These are phyloP conservation scores for Archegozetes longisetosus DNA, from an alignment of 1,140 invertebrate genomes.

Conservation along the genomic window DNA sequence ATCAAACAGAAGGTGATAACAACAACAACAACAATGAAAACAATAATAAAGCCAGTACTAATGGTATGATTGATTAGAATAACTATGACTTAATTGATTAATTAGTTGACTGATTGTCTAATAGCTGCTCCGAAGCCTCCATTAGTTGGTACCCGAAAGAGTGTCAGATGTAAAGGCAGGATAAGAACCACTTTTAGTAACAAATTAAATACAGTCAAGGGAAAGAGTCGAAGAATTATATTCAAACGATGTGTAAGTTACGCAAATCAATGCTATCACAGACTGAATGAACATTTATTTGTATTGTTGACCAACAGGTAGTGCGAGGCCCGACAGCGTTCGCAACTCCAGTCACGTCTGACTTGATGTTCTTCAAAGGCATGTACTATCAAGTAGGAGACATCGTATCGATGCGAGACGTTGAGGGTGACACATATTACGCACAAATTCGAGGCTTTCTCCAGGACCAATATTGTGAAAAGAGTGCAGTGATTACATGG, in stretches of 20 bases:
- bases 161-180: conserved; percentile 25
- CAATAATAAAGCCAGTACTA: conserved; percentile 26
- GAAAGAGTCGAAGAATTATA: conserved; percentile 53
- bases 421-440: conserved; percentile 59
- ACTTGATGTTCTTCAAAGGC: conserved; percentile 66
- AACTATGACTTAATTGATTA: conserved; percentile 2
- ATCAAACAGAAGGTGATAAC: conserved; percentile 5
- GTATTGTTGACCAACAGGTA: conserved; percentile 49
- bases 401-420: conserved; percentile 67
- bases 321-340: conserved; percentile 44
- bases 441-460: conserved; percentile 74
- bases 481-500: conserved; percentile 85
- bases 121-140: neutral
- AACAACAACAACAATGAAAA: neutral
- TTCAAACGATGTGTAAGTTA: conserved; percentile 52
- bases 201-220: conserved; percentile 41
- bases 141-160: conserved; percentile 26
- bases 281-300: conserved; percentile 13
- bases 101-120: neutral
- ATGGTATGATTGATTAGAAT: conserved; percentile 28
- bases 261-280: neutral
- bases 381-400: conserved; percentile 76
- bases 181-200: conserved; percentile 37
- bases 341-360: conserved; percentile 57
- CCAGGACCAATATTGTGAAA: conserved; percentile 81